A percentile compares a stretch with the other conserved stretches of the same genome.
Conservation (phyloP, 2,888 invertebrate species). For the Apamea anceps region DNA sequence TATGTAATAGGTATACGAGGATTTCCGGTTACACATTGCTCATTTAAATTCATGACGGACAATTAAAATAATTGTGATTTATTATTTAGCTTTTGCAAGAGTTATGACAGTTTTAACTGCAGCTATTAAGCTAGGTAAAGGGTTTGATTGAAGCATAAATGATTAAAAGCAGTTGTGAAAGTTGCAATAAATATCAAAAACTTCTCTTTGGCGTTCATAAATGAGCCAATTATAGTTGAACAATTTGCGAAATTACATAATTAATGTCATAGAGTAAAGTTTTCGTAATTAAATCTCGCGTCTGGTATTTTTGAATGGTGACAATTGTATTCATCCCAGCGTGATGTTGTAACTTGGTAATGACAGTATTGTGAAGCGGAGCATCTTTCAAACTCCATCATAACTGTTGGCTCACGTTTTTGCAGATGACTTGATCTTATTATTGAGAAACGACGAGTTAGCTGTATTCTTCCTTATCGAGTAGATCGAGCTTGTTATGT, state of each 20-base stretch:
- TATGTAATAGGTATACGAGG: background rate
- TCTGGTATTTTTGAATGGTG: constrained; percentile 69
- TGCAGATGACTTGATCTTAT: constrained; percentile 84
- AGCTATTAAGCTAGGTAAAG: constrained; percentile 15
- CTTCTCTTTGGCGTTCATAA: constrained; percentile 13
- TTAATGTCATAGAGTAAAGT: constrained; percentile 38
- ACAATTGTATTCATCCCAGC: constrained; percentile 66
- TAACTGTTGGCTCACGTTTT: constrained; percentile 87
- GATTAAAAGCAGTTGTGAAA: constrained; percentile 24
- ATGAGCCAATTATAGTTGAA: constrained; percentile 17
- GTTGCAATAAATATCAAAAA: constrained; percentile 21
- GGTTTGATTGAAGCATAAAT: constrained; percentile 23
- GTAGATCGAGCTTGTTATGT: constrained; percentile 84
- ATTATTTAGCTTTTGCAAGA: constrained; percentile 37
- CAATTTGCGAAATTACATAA: constrained; percentile 35
- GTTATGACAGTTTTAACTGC: constrained; percentile 31
- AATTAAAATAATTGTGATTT: constrained; percentile 45
- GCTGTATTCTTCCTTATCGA: constrained; percentile 83
- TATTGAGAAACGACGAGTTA: constrained; percentile 84
- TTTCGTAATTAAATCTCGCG: constrained; percentile 62
- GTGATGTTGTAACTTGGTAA: constrained; percentile 83
- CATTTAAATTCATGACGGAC: constrained; percentile 39
- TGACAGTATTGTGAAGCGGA: constrained; percentile 83
- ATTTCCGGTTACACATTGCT: constrained; percentile 43
- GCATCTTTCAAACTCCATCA: constrained; percentile 79